Evolutionary conservation across 2,888 invertebrate genomes (phyloP).

Genomic region (Thymelicus lineola): DNA sequence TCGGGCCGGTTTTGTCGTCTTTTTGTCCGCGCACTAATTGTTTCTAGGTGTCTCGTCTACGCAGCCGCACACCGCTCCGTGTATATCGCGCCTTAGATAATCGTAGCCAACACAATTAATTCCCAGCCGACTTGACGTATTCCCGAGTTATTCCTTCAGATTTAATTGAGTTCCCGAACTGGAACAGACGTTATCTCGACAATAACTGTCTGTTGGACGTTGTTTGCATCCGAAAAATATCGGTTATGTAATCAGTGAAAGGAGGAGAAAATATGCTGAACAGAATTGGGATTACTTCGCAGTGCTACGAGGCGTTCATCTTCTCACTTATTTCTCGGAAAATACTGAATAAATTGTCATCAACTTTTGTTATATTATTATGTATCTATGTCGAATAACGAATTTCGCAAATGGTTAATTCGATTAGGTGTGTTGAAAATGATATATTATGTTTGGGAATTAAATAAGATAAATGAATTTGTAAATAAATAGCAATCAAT

Average conservation of each 20-base stretch:
- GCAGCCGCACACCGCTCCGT: not conserved
- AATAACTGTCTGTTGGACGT: conserved; percentile 26
- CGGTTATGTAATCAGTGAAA: conserved; percentile 1
- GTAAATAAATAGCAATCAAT: too few species aligned
- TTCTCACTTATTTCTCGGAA: not conserved
- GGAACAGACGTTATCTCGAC: conserved; percentile 25
- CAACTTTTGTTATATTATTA: not conserved
- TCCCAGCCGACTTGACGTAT: not conserved
- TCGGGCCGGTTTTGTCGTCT: not conserved
- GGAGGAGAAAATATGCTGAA: conserved; percentile 15
- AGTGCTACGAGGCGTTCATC: not conserved
- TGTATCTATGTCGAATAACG: too few species aligned
- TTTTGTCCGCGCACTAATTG: not conserved
- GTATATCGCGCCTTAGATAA: conserved; percentile 11
- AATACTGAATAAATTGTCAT: not conserved
- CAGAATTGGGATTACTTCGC: conserved; percentile 4
- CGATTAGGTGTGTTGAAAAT: too few species aligned
- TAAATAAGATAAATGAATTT: too few species aligned
- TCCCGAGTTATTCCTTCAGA: conserved; percentile 21
- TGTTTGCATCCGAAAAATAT: conserved; percentile 32
- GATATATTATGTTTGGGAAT: too few species aligned
- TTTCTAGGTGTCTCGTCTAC: not conserved
- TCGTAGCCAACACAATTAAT: conserved; percentile 22
- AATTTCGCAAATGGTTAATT: too few species aligned
- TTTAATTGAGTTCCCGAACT: conserved; percentile 32